Base-by-base conservation (phyloP, 2,888 invertebrate genomes). In the Herminia tarsipennalis region DNA sequence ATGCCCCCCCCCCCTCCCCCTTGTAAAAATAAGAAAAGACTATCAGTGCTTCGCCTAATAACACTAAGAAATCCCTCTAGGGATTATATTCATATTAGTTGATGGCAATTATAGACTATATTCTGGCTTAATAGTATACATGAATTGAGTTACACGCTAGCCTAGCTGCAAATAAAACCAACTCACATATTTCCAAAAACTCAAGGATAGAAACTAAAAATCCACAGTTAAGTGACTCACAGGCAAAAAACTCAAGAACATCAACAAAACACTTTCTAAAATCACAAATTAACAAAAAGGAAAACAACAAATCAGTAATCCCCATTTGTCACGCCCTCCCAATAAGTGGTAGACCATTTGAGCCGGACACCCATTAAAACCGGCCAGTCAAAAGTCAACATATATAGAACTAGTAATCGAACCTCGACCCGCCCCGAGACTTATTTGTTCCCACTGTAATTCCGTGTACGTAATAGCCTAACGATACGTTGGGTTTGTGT, bases 401-500 rank as follows among this genome's bases (percentile, higher is more conserved):
- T 60, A 70, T 60, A 66, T 49, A 59, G 56, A 56, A 57, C 47
- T 48, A 57, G 59, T 50, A 56, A 70, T 70, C 69, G 71, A 70
- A 70, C 56, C 59, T 37, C 30, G 41, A 53, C 63, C 71, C 58
- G 48, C 36, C 49, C 52, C 6, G 41, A 57, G 64, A 68, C 63
- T 59, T 64, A 66, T 66, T 66, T 67, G 66, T 67, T 67, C 45
- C 56, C 60, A 47, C 53, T 64, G 56, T 64, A 64, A 67, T 66
- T 60, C 44, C 43, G 41, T 56, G 50, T 60, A 33, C 38, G 53
- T 63, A 64, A 67, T 60, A 53, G 61, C 45, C 38, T 57, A 45
- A 56, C 55, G 51, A 55, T 22, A 32, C 40, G 45, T 18, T 43
- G 3, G 43, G 16, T 34, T 52, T 36, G 8, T 16, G 34, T 51